A percentile compares a stretch with the other conserved stretches of the same genome.
These are phyloP conservation scores for Melinaea marsaeus DNA, from an alignment of 2,888 invertebrate genomes.

Conservation along the genomic window DNA sequence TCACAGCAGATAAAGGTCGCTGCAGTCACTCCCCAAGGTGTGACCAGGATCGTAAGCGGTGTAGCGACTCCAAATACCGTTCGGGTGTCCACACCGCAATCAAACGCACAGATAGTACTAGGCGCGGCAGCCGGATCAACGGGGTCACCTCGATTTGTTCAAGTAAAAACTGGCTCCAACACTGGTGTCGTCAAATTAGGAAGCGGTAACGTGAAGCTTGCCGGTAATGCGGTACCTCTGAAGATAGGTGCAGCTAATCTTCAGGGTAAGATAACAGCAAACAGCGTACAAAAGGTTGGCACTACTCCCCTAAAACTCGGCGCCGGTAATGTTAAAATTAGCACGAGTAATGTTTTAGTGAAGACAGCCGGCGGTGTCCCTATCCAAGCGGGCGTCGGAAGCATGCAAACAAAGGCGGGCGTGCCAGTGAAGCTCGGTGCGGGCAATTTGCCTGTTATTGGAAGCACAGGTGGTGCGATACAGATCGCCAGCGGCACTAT, in stretches of 20 bases:
- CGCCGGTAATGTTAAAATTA: slow-evolving; percentile 70
- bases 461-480: slow-evolving; percentile 58
- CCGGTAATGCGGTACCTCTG: slow-evolving; percentile 59
- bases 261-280: slow-evolving; percentile 60
- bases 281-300: slow-evolving; percentile 60
- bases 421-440: slow-evolving; percentile 67
- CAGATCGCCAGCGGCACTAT: slow-evolving; percentile 58
- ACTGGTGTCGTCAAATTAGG: slow-evolving; percentile 59
- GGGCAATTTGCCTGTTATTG: slow-evolving; percentile 60
- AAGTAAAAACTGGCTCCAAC: slow-evolving; percentile 63
- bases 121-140: slow-evolving; percentile 49
- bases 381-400: slow-evolving; percentile 57
- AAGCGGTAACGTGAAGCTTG: slow-evolving; percentile 59
- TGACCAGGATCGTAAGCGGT: slow-evolving; percentile 67
- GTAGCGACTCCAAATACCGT: slow-evolving; percentile 58
- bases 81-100: slow-evolving; percentile 63
- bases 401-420: slow-evolving; percentile 56
- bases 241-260: slow-evolving; percentile 66
- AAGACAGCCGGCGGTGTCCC: slow-evolving; percentile 66
- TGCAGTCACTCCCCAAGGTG: slow-evolving; percentile 64
- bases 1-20: slow-evolving; percentile 69
- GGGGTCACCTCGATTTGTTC: slow-evolving; percentile 64
- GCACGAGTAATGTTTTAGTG: slow-evolving; percentile 67
- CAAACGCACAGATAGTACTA: slow-evolving; percentile 62
- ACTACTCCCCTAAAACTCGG: slow-evolving; percentile 64